phyloP scores from a whole-genome alignment of 1,140 invertebrate species.

The Lamellibrachia luymesi region DNA sequence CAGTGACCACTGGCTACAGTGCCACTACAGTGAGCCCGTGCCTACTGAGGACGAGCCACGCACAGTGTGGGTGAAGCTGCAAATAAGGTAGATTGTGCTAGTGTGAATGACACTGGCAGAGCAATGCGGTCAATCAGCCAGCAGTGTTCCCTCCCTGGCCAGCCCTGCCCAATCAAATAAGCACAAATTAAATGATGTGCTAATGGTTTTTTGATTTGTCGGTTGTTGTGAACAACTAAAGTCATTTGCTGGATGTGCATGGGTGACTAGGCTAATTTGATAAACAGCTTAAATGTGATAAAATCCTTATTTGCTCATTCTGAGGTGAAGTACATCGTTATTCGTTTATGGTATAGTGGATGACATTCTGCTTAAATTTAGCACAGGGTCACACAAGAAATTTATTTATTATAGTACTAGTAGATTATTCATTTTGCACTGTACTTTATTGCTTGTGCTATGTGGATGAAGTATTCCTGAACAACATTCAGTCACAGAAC shows the following conservation, averaged over 20 bases:
- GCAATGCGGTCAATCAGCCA: background rate
- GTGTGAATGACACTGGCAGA: background rate
- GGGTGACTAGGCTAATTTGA: background rate
- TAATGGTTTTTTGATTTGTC: constrained; percentile 1
- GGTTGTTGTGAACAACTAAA: background rate
- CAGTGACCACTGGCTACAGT: background rate
- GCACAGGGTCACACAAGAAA: background rate
- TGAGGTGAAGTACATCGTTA: background rate
- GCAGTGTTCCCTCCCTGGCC: background rate
- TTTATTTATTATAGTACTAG: background rate
- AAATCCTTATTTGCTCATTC: background rate
- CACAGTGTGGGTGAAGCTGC: background rate
- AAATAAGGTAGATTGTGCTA: background rate
- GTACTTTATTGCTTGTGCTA: background rate
- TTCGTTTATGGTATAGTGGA: background rate
- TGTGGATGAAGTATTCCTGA: background rate
- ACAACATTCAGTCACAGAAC: background rate
- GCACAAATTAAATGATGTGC: constrained; percentile 1
- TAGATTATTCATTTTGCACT: background rate
- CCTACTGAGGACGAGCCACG: background rate
- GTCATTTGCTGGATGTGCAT: background rate
- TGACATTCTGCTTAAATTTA: background rate
- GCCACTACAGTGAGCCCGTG: background rate
- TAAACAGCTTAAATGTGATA: background rate
- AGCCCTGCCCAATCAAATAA: background rate